A percentile compares a stretch with the other conserved stretches of the same genome.
Evolutionary conservation across 2,888 invertebrate species (phyloP).

Genomic region (Himalopsyche kuldschensis): DNA sequence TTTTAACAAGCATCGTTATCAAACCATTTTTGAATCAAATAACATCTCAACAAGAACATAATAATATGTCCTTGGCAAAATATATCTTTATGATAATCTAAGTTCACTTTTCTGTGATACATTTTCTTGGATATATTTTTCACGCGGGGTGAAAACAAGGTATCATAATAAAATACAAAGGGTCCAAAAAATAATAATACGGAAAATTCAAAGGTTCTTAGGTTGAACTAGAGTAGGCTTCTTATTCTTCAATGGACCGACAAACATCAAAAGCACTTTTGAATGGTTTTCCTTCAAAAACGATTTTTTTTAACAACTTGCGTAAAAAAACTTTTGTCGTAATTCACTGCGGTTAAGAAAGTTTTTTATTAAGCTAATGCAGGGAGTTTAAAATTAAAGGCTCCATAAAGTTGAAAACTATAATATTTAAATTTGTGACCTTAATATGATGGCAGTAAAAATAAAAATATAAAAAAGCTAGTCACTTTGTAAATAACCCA

Average conservation of each 20-base stretch:
- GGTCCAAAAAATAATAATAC: background rate
- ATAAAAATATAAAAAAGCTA: background rate
- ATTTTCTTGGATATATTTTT: no score
- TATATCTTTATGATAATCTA: no score
- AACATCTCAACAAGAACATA: background rate
- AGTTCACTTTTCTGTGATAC: no score
- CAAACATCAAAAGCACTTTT: background rate
- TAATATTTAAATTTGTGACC: background rate
- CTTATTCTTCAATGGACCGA: background rate
- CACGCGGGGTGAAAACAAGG: no score
- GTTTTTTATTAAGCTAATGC: background rate
- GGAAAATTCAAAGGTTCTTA: background rate
- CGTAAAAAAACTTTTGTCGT: background rate
- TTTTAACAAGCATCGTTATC: background rate
- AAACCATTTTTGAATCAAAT: background rate
- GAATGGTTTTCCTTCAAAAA: background rate
- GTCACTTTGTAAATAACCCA: no score
- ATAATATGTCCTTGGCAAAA: background rate
- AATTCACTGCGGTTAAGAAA: background rate
- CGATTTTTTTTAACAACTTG: background rate
- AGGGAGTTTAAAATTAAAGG: background rate
- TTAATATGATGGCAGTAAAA: background rate
- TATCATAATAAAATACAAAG: background rate
- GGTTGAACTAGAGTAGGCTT: background rate
- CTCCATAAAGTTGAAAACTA: background rate